Evolutionary conservation across 2,113 vertebrate genomes (phyloP).

Genomic region (Scatophagus argus): DNA sequence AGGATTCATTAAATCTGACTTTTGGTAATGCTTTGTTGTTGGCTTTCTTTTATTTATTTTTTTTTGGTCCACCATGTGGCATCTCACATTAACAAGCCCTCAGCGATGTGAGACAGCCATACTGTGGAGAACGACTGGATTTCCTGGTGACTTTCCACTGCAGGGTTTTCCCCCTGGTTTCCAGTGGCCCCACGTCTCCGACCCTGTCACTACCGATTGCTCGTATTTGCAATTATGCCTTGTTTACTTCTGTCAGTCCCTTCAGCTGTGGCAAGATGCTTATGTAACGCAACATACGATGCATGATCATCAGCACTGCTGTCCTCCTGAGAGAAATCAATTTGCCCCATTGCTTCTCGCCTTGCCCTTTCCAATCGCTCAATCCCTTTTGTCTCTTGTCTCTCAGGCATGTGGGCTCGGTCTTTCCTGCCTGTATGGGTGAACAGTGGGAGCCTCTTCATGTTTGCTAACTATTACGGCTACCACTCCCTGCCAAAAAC

Average conservation of each 20-base stretch:
- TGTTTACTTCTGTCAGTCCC: slow-evolving; percentile 69
- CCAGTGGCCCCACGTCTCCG: slow-evolving; percentile 34
- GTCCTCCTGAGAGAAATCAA: slow-evolving; percentile 67
- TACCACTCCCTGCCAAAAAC: slow-evolving; percentile 14
- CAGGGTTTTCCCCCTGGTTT: slow-evolving; percentile 26
- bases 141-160: slow-evolving; percentile 43
- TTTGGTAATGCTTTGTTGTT: neutral
- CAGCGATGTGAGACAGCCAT: slow-evolving; percentile 5
- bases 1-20: neutral
- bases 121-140: slow-evolving; percentile 26
- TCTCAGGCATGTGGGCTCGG: neutral
- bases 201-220: slow-evolving; percentile 70
- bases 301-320: slow-evolving; percentile 50
- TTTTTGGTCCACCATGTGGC: no score
- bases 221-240: slow-evolving; percentile 38
- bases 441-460: slow-evolving; percentile 33
- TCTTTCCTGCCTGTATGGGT: slow-evolving; percentile 4
- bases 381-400: slow-evolving; percentile 12
- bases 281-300: slow-evolving; percentile 67
- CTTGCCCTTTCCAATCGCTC: slow-evolving; percentile 35
- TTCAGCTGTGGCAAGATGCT: slow-evolving; percentile 52
- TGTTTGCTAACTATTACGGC: neutral
- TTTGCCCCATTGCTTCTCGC: slow-evolving; percentile 59
- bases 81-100: neutral
- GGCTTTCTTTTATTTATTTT: no score